Percentiles rank a stretch among this genome's conserved stretches.
phyloP scores from a whole-genome alignment of 2,113 vertebrate species.

The Chionomys nivalis region DNA sequence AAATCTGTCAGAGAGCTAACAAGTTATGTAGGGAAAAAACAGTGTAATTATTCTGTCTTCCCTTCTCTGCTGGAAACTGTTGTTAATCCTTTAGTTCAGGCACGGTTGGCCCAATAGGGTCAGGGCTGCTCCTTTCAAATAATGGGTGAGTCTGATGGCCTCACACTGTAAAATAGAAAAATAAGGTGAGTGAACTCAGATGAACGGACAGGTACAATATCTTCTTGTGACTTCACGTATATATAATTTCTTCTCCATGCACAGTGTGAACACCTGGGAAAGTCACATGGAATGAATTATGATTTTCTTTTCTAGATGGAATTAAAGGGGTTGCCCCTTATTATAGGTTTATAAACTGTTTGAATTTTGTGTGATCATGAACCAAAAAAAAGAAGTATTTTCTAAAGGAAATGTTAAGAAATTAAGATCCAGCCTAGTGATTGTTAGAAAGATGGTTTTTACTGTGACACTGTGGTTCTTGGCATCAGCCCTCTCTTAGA shows the following conservation, averaged over 20 bases:
- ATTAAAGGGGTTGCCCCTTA: not conserved
- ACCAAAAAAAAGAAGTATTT: not conserved
- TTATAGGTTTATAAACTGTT: not conserved
- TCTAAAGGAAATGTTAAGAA: not conserved
- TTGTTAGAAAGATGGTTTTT: not conserved
- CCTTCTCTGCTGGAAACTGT: not conserved
- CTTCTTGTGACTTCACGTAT: not conserved
- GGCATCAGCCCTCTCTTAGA: not conserved
- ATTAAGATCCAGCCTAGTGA: not conserved
- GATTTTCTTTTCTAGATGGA: not conserved
- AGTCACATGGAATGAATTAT: not conserved
- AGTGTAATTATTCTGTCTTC: not conserved
- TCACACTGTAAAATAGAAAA: not conserved
- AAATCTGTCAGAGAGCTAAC: not conserved
- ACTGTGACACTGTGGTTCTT: not conserved
- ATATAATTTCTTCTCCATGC: not conserved
- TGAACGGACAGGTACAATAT: not conserved
- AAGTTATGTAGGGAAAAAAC: not conserved
- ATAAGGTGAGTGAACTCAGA: not conserved
- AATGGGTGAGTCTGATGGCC: not conserved
- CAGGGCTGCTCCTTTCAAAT: not conserved
- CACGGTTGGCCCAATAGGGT: not conserved
- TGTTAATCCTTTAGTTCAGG: not conserved
- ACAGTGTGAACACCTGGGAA: not conserved
- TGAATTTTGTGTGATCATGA: not conserved